A percentile compares a stretch with the other conserved stretches of the same genome.
These are phyloP conservation scores for Myiotriccus ornatus DNA, from an alignment of 2,797 vertebrate species.

Conservation along the genomic window DNA sequence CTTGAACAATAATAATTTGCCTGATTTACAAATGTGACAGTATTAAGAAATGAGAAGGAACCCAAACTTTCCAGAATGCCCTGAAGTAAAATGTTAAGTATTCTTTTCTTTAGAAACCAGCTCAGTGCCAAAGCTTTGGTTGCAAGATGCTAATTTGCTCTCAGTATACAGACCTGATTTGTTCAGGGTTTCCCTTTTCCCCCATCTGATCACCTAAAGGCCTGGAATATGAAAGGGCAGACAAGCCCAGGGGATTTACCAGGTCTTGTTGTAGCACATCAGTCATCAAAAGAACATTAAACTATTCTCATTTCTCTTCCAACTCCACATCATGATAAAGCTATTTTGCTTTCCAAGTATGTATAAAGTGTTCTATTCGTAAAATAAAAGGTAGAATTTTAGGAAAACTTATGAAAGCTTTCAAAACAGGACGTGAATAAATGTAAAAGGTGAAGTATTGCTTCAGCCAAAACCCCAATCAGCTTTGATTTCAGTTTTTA, in stretches of 20 bases:
- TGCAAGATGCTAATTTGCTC: background rate
- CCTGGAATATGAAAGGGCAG: background rate
- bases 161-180: background rate
- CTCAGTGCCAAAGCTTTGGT: background rate
- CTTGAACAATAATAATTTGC: background rate
- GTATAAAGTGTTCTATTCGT: background rate
- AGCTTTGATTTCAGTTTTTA: background rate
- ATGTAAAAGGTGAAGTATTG: background rate
- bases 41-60: background rate
- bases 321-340: background rate
- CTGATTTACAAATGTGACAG: background rate
- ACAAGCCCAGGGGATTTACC: background rate
- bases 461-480: background rate
- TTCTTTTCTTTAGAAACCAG: background rate
- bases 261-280: background rate
- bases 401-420: background rate
- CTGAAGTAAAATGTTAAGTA: background rate
- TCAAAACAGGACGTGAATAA: background rate
- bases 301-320: background rate
- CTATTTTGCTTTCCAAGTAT: background rate
- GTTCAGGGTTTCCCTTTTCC: background rate
- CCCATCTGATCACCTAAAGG: background rate
- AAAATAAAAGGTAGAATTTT: background rate
- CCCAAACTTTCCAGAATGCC: background rate
- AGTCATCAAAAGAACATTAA: background rate